Evolutionary conservation across 2,888 invertebrate species (phyloP), one percentile per base, ranked within the genome.

Genomic region (Melinaea menophilus): DNA sequence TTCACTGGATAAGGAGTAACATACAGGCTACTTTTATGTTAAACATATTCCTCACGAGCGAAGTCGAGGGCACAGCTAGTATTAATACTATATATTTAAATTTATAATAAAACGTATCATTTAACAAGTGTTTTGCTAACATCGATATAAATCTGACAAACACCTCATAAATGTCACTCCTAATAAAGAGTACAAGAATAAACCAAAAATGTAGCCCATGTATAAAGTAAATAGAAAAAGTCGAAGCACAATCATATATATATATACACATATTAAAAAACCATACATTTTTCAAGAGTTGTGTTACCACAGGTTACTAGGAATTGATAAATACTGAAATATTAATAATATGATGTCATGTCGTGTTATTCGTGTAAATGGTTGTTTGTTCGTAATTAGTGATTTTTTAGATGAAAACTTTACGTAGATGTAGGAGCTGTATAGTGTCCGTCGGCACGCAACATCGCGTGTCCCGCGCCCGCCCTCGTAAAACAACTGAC

Each of bases 371-470:
- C 48, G 58, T 62, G 61, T 58, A 61, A 68, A 67, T 72, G 75
- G 74, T 74, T 74, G 68, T 73, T 73, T 72, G 73, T 67, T 76
- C 69, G 72, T 78, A 75, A 73, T 77, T 74, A 77, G 74, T 74
- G 70, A 62, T 76, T 67, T 76, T 83, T 79, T 77, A 75, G 77
- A 77, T 76, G 78, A 72, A 78, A 77, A 74, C 68, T 76, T 79
- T 78, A 76, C 75, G 75, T 80, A 77, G 77, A 69, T 73, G 72
- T 77, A 76, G 75, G 75, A 75, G 79, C 79, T 75, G 73, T 76
- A 74, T 75, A 87, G 71, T 79, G 74, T 69, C 85, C 84, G 83
- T 56, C 85, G 84, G 84, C 90, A 90, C 87, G 90, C 87, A 58
- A 90, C 60, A 3, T 89, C 64, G 88, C 90, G 89, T 90, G 88